A percentile compares a stretch with the other conserved stretches of the same genome.
Conservation (phyloP, 2,113 vertebrate species). For the Isichthys henryi region DNA sequence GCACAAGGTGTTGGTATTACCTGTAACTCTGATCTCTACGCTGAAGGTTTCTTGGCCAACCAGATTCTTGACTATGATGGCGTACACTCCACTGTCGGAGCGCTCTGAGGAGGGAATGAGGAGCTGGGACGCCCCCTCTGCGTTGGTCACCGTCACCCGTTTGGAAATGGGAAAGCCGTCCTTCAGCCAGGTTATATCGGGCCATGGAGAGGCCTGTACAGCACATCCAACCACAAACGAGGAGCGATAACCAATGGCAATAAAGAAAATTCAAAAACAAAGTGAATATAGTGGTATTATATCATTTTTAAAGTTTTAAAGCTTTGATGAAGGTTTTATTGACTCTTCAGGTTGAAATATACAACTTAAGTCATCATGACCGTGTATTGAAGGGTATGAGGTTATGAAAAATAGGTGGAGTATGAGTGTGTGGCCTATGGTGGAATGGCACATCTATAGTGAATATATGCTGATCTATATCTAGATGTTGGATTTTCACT, state of each 20-base stretch:
- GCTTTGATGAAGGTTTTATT: neutral
- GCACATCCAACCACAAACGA: neutral
- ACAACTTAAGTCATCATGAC: neutral
- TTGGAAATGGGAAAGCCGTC: slow-evolving; percentile 65
- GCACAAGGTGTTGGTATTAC: slow-evolving; percentile 47
- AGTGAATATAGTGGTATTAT: neutral
- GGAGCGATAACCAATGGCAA: too few species aligned
- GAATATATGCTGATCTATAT: neutral
- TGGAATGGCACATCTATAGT: neutral
- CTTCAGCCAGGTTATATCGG: slow-evolving; percentile 77
- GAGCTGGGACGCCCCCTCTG: slow-evolving; percentile 66
- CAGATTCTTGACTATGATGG: slow-evolving; percentile 59
- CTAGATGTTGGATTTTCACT: slow-evolving; percentile 3
- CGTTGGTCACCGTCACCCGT: slow-evolving; percentile 56
- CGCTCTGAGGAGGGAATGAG: slow-evolving; percentile 67
- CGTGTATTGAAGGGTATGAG: neutral
- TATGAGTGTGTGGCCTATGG: neutral
- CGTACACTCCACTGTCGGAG: slow-evolving; percentile 69
- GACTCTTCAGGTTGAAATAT: neutral
- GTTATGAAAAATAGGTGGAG: neutral
- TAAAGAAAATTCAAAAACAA: neutral
- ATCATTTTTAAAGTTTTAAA: neutral
- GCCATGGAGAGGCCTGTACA: slow-evolving; percentile 69
- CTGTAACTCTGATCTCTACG: slow-evolving; percentile 75
- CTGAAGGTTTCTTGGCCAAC: slow-evolving; percentile 64